Evolutionary conservation across 2,888 invertebrate species (phyloP).

Genomic region (Temnothorax unifasciatus): DNA sequence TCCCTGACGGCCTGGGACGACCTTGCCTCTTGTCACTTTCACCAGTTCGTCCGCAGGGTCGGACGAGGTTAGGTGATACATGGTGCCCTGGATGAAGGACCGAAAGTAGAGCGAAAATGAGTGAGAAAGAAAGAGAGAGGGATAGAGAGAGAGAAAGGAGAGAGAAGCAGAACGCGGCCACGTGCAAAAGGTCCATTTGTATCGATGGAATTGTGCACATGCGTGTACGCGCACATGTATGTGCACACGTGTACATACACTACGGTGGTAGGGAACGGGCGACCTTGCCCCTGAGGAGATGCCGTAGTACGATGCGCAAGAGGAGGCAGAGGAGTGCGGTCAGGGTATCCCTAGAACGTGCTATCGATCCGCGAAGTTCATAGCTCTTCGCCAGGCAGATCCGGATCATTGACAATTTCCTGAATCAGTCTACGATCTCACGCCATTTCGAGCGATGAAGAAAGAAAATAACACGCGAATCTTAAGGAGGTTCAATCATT

Average conservation of each 20-base stretch:
- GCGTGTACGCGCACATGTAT: no score
- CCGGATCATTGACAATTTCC: not conserved
- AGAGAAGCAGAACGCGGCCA: slow-evolving; percentile 24
- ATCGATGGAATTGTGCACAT: not conserved
- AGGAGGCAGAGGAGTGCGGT: slow-evolving; percentile 13
- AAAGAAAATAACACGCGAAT: not conserved
- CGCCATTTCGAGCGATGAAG: not conserved
- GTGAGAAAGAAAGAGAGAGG: not conserved
- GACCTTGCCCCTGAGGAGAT: slow-evolving; percentile 78
- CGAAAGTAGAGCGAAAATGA: slow-evolving; percentile 28
- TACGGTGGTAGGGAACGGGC: slow-evolving; percentile 39
- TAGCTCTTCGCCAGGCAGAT: not conserved
- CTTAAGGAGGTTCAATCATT: no score
- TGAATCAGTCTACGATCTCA: not conserved
- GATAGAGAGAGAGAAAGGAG: not conserved
- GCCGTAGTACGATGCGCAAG: slow-evolving; percentile 15
- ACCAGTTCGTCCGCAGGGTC: slow-evolving; percentile 75
- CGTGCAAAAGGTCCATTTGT: slow-evolving; percentile 45
- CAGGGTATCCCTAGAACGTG: slow-evolving; percentile 22
- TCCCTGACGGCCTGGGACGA: slow-evolving; percentile 73
- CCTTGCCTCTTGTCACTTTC: slow-evolving; percentile 85
- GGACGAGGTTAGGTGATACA: slow-evolving; percentile 58
- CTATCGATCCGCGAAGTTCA: slow-evolving; percentile 40
- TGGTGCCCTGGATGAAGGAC: slow-evolving; percentile 47
- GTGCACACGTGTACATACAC: not conserved